A percentile compares a stretch with the other conserved stretches of the same genome.
Evolutionary conservation across 2,113 vertebrate species (phyloP).

Genomic region (Platanista minor): DNA sequence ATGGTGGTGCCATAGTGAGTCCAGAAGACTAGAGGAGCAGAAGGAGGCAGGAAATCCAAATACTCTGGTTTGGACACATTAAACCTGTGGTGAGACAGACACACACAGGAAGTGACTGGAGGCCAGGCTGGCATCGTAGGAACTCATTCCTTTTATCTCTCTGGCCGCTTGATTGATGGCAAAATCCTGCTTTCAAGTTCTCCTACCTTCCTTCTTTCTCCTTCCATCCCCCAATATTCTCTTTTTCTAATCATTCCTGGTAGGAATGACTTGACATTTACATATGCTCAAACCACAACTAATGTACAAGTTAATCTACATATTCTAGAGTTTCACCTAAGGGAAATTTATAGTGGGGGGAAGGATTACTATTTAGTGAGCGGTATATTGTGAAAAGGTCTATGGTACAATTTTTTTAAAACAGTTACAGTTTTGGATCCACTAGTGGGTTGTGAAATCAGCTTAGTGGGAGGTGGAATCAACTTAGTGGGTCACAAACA

Average conservation of each 20-base stretch:
- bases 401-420: conserved; percentile 51
- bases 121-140: background rate
- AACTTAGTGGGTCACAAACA: conserved; percentile 68
- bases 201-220: background rate
- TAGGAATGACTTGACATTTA: conserved; percentile 47
- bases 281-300: conserved; percentile 26
- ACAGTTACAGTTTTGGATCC: conserved; percentile 53
- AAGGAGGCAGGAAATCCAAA: background rate
- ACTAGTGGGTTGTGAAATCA: conserved; percentile 64
- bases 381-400: conserved; percentile 59
- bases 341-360: conserved; percentile 54
- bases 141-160: background rate
- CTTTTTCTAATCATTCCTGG: conserved; percentile 17
- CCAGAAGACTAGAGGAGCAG: background rate
- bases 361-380: conserved; percentile 70
- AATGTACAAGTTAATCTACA: conserved; percentile 56
- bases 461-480: conserved; percentile 62
- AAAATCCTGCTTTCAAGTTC: background rate
- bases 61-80: background rate
- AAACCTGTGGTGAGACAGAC: background rate
- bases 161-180: background rate
- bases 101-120: background rate
- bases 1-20: background rate
- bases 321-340: conserved; percentile 65
- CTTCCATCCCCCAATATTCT: background rate